Percentiles rank a stretch among this genome's conserved stretches.
Evolutionary conservation across 2,797 vertebrate species (phyloP).

Genomic region (Lithobates sylvaticus): DNA sequence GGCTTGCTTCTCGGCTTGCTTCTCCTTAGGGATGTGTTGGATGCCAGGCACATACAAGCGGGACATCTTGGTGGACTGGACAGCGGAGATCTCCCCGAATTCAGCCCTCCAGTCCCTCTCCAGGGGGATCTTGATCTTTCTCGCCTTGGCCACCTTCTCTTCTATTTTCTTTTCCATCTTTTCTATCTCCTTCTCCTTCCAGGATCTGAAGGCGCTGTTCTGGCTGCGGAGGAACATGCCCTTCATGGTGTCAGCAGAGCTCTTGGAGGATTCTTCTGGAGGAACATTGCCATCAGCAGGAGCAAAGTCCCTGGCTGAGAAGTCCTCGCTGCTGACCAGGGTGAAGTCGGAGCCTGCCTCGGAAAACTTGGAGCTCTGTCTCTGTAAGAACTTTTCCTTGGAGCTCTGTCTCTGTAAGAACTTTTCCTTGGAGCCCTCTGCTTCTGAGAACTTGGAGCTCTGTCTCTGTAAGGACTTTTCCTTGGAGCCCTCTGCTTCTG

Average conservation of each 20-base stretch:
- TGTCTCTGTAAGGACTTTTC: constrained; percentile 67
- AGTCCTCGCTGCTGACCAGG: constrained; percentile 79
- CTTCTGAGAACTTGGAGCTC: constrained; percentile 84
- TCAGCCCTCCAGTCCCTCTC: constrained; percentile 73
- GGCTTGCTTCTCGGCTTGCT: constrained; percentile 71
- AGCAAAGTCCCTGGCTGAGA: constrained; percentile 75
- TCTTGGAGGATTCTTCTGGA: constrained; percentile 75
- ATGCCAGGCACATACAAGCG: constrained; percentile 92
- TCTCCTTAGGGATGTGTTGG: constrained; percentile 82
- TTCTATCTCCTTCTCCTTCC: constrained; percentile 81
- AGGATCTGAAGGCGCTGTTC: constrained; percentile 84
- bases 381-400: constrained; percentile 68
- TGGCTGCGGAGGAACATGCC: constrained; percentile 80
- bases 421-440: constrained; percentile 70
- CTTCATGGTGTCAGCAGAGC: constrained; percentile 80
- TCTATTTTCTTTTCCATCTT: constrained; percentile 71
- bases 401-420: constrained; percentile 75
- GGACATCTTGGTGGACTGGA: constrained; percentile 87
- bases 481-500: constrained; percentile 80
- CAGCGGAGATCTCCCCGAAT: constrained; percentile 73
- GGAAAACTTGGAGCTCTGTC: constrained; percentile 83
- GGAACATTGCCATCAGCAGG: constrained; percentile 70
- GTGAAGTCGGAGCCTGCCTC: constrained; percentile 83
- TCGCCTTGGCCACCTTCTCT: constrained; percentile 62
- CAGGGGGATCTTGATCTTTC: constrained; percentile 72